Base-by-base conservation (phyloP, 2,113 vertebrate species). In the Heliornis fulica region DNA sequence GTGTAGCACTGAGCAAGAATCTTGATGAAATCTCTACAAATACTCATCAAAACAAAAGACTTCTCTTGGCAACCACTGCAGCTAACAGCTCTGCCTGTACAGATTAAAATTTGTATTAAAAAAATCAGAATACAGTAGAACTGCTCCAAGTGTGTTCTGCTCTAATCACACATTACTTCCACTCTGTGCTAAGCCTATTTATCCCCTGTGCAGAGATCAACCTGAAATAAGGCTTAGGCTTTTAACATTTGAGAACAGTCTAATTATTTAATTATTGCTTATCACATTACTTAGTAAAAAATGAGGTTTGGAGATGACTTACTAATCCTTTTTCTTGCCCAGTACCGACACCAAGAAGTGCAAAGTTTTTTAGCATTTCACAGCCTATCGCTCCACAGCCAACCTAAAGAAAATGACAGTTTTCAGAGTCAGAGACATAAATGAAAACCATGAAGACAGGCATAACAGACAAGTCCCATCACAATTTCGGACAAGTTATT, bases 351-450 rank as follows among this genome's bases (percentile, higher is more conserved):
- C 99, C 99, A 65, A 99, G 98, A 83, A 99, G 98, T 18, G 99
- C 99, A 79, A 99, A 99, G 96, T 99, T 99, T 97, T 99, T 99
- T 66, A 99, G 97, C 99, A 99, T 99, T 98, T 99, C 99, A 97
- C 99, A 99, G 83, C 99, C 99, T 90, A 99, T 99, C 4, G 99
- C 99, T 79, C 99, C 99, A 93, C 99, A 99, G 70, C 99, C 99
- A 95, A 99, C 99, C 99, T 99, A 94, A 28, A 77, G 22, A 95
- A 66, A 68, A 94, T 41, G 14, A 94, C 8, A 29, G 51, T 63
- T 66, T 66, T 63, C 21, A 79, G 16, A 70, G 41, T 89, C 60
- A 83, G 53, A 84, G 74, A 51, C 0, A 0, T 5, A 76, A 87
- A 23, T 13, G 34, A 26, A 74, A 87, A 40, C 7, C 10, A 84